A percentile compares a stretch with the other conserved stretches of the same genome.
phyloP scores from a whole-genome alignment of 1,140 invertebrate genomes.

The Varroa destructor region DNA sequence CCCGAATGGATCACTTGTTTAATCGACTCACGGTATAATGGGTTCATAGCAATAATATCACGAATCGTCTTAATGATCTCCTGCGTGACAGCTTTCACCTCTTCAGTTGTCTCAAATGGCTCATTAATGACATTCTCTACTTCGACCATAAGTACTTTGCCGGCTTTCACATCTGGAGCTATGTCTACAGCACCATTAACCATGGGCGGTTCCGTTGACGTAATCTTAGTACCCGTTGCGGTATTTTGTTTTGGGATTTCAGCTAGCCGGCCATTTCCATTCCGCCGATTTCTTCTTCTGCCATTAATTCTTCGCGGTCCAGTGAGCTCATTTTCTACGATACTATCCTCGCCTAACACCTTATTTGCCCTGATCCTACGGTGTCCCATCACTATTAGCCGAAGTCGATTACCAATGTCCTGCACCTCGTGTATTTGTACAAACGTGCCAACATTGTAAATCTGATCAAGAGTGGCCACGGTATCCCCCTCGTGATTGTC shows the following conservation, averaged over 20 bases:
- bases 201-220: conserved; percentile 1
- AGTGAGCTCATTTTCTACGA: conserved; percentile 30
- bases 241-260: conserved; percentile 2
- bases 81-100: conserved; percentile 88
- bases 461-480: conserved; percentile 65
- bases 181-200: conserved; percentile 35
- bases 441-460: conserved; percentile 87
- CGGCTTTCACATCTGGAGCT: conserved; percentile 29
- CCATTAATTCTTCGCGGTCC: neutral
- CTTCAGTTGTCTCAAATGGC: conserved; percentile 75
- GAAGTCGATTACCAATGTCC: conserved; percentile 76
- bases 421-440: conserved; percentile 95
- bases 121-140: conserved; percentile 85
- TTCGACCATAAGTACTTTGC: conserved; percentile 73
- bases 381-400: conserved; percentile 86
- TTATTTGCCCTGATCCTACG: conserved; percentile 65
- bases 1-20: conserved; percentile 91
- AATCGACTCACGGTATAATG: conserved; percentile 69
- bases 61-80: conserved; percentile 95
- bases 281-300: conserved; percentile 28
- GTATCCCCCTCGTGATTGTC: conserved; percentile 78
- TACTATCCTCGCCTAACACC: conserved; percentile 56
- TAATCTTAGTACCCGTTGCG: neutral
- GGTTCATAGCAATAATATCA: conserved; percentile 90
- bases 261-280: conserved; percentile 30